phyloP scores from a whole-genome alignment of 2,888 invertebrate genomes.

The Pachymerium ferrugineum region DNA sequence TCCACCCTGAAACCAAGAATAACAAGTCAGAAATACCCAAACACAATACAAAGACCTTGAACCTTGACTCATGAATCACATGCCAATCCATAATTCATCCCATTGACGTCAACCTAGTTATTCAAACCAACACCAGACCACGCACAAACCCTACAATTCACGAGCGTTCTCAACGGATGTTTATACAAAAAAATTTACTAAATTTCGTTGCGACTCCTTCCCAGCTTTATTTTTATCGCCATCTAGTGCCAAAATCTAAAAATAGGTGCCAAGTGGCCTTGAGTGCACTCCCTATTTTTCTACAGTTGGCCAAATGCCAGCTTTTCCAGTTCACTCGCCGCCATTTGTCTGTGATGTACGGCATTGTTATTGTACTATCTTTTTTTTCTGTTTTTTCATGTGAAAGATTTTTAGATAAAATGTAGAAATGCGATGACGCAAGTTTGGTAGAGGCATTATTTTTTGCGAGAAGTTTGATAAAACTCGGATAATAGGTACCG shows the following conservation, averaged over 20 bases:
- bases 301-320: background rate
- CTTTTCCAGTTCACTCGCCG: constrained; percentile 12
- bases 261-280: constrained; percentile 6
- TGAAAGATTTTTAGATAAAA: too few relatives aligned
- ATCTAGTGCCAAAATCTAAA: constrained; percentile 2
- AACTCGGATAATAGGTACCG: too few relatives aligned
- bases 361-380: background rate
- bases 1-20: too few relatives aligned
- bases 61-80: constrained; percentile 3
- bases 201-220: too few relatives aligned
- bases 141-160: background rate
- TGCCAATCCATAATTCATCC: background rate
- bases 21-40: too few relatives aligned
- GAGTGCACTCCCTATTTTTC: constrained; percentile 9
- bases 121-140: background rate
- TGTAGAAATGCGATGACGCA: too few relatives aligned
- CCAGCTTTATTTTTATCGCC: background rate
- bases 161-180: too few relatives aligned
- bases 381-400: too few relatives aligned
- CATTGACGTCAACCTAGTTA: background rate
- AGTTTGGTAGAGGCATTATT: too few relatives aligned
- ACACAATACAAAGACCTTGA: background rate
- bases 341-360: background rate
- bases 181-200: too few relatives aligned
- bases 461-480: too few relatives aligned